Evolutionary conservation across 2,797 vertebrate genomes (phyloP), one percentile per base, ranked within the genome.

Genomic region (Sebastes diaconus): DNA sequence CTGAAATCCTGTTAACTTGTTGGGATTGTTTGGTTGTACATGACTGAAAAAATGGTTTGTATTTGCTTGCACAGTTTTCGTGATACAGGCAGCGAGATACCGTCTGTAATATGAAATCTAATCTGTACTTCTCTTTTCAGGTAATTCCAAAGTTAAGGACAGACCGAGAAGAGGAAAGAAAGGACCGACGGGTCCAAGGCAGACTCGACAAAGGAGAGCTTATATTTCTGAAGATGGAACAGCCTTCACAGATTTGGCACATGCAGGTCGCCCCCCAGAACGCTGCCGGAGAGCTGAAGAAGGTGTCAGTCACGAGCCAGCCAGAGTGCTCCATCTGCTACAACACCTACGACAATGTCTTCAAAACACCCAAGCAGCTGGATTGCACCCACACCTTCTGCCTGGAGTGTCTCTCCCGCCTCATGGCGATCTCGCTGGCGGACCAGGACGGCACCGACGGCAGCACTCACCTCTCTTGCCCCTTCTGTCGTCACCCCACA

Each of bases 311-410:
- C 0, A 4, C 83, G 1, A 94, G 88, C 2, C 97, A 97, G 0
- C 95, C 97, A 0, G 98, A 99, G 82, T 99, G 98, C 84, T 97
- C 97, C 92, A 99, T 99, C 91, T 99, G 98, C 95, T 99, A 97
- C 95, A 98, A 95, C 76, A 95, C 92, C 71, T 99, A 98, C 0
- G 98, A 99, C 96, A 99, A 99, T 74, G 92, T 96, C 87, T 99
- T 99, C 95, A 99, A 98, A 93, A 98, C 97, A 0, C 98, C 98
- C 75, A 99, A 99, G 78, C 85, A 95, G 85, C 95, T 99, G 60
- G 95, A 96, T 20, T 99, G 98, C 93, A 95, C 96, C 0, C 98
- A 99, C 2, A 97, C 97, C 1, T 99, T 99, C 94, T 99, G 98
- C 92, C 91, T 99, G 63, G 98, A 99, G 89, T 99, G 98, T 18